A percentile compares a stretch with the other conserved stretches of the same genome.
phyloP scores from a whole-genome alignment of 2,113 vertebrate genomes.

The Anser cygnoides region DNA sequence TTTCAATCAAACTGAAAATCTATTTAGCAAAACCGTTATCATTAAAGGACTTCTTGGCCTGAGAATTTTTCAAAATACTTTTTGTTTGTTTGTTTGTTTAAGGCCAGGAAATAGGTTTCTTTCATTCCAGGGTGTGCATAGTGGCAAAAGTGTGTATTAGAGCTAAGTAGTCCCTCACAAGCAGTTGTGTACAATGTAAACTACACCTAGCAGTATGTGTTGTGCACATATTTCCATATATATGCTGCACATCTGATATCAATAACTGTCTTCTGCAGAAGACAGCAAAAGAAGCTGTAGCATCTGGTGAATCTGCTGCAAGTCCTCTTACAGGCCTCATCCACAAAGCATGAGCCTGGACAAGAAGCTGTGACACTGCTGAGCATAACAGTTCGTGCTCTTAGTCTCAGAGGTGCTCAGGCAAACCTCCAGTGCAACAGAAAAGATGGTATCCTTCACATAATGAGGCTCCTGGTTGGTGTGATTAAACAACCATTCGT shows the following conservation, averaged over 20 bases:
- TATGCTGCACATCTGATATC: fast-evolving
- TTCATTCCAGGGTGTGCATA: background rate
- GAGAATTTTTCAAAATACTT: background rate
- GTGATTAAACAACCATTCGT: background rate
- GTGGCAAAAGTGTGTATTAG: background rate
- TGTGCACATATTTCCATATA: background rate
- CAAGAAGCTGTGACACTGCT: background rate
- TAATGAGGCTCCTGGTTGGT: fast-evolving
- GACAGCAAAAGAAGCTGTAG: background rate
- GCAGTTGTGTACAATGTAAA: background rate
- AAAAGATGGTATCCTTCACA: background rate
- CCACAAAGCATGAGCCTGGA: background rate
- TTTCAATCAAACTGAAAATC: background rate
- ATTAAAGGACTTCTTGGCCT: background rate
- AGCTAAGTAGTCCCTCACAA: background rate
- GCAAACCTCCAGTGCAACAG: background rate
- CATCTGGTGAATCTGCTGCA: background rate
- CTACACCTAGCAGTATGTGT: background rate
- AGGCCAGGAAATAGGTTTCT: background rate
- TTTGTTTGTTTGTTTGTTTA: background rate
- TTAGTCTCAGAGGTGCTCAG: background rate
- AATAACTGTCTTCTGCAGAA: background rate
- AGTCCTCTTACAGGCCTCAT: fast-evolving
- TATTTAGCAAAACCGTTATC: background rate
- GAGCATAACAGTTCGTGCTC: background rate